Percentiles rank a stretch among this genome's conserved stretches.
Evolutionary conservation across 2,113 vertebrate genomes (phyloP).

Genomic region (Silurus asotus): DNA sequence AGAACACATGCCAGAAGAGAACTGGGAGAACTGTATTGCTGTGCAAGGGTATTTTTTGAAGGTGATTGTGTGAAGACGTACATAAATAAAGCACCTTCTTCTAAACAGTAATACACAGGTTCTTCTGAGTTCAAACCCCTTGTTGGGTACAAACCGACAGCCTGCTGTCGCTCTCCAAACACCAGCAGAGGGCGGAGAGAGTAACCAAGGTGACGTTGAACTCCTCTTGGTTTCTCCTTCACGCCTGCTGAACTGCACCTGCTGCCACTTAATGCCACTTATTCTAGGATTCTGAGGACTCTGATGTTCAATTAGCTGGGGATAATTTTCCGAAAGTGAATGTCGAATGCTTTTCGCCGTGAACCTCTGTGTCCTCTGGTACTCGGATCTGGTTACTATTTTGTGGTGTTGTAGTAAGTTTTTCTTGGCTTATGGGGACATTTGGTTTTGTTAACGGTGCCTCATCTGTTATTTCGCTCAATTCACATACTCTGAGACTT

Average conservation of each 20-base stretch:
- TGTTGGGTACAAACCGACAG: too few relatives aligned
- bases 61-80: too few relatives aligned
- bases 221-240: background rate
- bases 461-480: background rate
- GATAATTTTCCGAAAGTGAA: background rate
- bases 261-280: background rate
- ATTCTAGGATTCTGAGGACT: background rate
- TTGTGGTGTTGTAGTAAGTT: background rate
- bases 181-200: background rate
- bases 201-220: background rate
- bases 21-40: too few relatives aligned
- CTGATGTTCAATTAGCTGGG: background rate
- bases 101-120: background rate
- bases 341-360: background rate
- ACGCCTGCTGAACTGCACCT: conserved; percentile 12
- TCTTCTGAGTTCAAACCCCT: background rate
- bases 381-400: background rate
- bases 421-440: background rate
- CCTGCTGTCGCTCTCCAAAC: background rate
- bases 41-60: too few relatives aligned
- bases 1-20: too few relatives aligned
- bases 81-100: too few relatives aligned
- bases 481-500: background rate
- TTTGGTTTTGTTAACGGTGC: background rate
- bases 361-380: background rate